Evolutionary conservation across 2,113 vertebrate species (phyloP), one percentile per base, ranked within the genome.

Genomic region (Chaetorhynchus papuensis): DNA sequence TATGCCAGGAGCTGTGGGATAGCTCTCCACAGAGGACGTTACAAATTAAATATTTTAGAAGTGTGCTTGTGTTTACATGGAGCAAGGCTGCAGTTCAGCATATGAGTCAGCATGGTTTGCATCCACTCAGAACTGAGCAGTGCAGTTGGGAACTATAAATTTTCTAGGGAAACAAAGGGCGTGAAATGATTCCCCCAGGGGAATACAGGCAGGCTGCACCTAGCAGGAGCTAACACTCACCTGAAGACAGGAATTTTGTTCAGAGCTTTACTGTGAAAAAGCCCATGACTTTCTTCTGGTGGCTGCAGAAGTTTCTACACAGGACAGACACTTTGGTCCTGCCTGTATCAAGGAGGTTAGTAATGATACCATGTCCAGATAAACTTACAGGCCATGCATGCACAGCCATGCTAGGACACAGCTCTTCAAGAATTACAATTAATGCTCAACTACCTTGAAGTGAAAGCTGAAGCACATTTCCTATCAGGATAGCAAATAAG

Each of bases 31-130:
- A 88, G 75, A 96, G 90, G 91, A 88, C 84, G 27, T 87, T 89
- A 87, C 93, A 94, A 94, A 96, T 96, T 93, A 95, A 96, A 94
- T 96, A 93, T 85, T 96, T 93, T 45, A 96, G 78, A 95, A 93
- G 91, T 69, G 78, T 93, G 91, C 84, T 90, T 80, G 70, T 95
- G 94, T 96, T 96, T 94, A 96, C 68, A 69, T n/a, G 84, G 75
- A 94, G 78, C 70, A 91, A 93, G 71, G 63, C 75, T 90, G 39
- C 84, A 87, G 86, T 87, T 94, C 82, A 85, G 78, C 92, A 54
- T 42, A 64, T 96, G 95, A 97, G 94, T 96, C 93, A 96, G 95
- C 95, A 74, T 15, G 33, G 77, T 85, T 95, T 95, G 70, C 75
- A 88, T 80, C 54, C 54, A 89, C 80, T 88, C 53, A 94, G 57